Conservation (phyloP, 2,113 vertebrate genomes). For the Arvicanthis niloticus region DNA sequence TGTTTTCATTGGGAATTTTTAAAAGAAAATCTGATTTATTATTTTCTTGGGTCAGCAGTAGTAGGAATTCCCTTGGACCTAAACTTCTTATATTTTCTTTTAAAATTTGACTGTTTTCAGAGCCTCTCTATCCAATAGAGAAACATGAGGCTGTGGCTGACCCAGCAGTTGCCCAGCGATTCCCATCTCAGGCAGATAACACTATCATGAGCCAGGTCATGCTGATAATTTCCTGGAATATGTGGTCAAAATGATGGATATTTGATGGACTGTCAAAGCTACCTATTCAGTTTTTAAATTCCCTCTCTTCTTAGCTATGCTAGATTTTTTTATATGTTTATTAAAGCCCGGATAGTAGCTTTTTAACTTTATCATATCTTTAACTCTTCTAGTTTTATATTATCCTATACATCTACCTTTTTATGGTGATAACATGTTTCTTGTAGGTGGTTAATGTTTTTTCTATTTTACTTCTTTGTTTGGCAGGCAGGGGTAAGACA, state of each 20-base stretch:
- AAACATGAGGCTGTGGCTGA: background rate
- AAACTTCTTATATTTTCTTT: slow-evolving; percentile 51
- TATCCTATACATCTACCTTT: background rate
- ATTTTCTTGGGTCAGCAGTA: slow-evolving; percentile 16
- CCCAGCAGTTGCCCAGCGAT: slow-evolving; percentile 26
- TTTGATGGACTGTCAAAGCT: background rate
- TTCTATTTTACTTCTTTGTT: background rate
- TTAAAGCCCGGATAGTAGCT: background rate
- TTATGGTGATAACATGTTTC: background rate
- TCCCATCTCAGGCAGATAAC: background rate
- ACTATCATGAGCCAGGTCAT: background rate
- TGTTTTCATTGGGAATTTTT: background rate
- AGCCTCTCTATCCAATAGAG: background rate
- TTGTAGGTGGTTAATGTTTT: background rate
- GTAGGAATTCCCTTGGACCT: background rate
- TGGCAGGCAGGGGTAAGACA: background rate
- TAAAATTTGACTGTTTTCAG: slow-evolving; percentile 3
- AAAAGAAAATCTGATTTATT: slow-evolving; percentile 53
- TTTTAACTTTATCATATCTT: background rate
- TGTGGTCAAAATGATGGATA: background rate
- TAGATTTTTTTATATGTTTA: slow-evolving; percentile 2
- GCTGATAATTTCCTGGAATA: background rate
- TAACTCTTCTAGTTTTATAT: slow-evolving; percentile 4
- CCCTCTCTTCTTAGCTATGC: background rate
- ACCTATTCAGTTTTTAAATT: background rate